Evolutionary conservation across 1,140 invertebrate species (phyloP).

Genomic region (Leptopilina clavipes): DNA sequence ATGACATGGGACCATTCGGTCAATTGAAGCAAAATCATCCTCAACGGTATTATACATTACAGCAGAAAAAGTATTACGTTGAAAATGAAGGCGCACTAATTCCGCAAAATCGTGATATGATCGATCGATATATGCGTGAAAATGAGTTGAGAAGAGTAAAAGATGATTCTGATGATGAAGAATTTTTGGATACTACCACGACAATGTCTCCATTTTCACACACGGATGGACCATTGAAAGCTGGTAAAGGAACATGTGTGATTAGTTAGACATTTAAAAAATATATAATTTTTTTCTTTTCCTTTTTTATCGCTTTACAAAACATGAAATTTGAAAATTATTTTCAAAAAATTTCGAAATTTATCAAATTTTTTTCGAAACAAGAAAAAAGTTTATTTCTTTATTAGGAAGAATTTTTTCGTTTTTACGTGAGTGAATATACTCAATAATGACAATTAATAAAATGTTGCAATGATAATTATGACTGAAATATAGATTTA

Average conservation of each 20-base stretch:
- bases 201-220: conserved; percentile 58
- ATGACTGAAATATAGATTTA: not conserved
- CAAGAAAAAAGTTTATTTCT: not conserved
- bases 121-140: conserved; percentile 63
- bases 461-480: not conserved
- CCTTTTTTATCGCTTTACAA: not conserved
- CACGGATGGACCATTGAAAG: conserved; percentile 58
- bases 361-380: no score
- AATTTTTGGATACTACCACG: conserved; percentile 71
- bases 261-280: conserved; percentile 56
- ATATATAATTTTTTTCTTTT: not conserved
- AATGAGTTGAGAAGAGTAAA: conserved; percentile 45
- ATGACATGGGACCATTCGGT: conserved; percentile 58
- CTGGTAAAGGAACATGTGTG: conserved; percentile 59
- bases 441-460: not conserved
- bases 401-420: not conserved
- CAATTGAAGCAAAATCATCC: conserved; percentile 62
- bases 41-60: conserved; percentile 47
- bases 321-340: not conserved
- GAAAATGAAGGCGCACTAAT: conserved; percentile 54
- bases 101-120: conserved; percentile 60
- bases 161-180: conserved; percentile 70
- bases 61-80: conserved; percentile 41
- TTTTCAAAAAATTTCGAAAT: not conserved
- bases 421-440: not conserved